Evolutionary conservation across 1,140 invertebrate genomes (phyloP), one percentile per base, ranked within the genome.

Genomic region (Hypothenemus hampei): DNA sequence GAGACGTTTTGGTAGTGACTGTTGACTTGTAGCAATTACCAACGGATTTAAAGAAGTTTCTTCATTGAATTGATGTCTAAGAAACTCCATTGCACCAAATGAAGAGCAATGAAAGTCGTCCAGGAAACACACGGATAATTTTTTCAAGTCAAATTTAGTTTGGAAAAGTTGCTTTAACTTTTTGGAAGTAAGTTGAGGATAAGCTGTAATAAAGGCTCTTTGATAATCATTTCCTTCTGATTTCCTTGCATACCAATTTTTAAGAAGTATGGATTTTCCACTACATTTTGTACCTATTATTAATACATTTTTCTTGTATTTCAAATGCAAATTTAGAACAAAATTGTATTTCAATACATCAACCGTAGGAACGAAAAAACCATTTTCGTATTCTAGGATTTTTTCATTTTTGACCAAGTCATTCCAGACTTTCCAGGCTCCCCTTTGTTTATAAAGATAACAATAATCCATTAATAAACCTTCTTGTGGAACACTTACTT

Each of bases 81-180:
- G 70, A 29, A 95, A 72, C 76, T 96, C 93, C 56, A 94, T 82
- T 0, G 91, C 81, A 71, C 92, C 88, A 65, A 86, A 84, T 1
- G 80, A 78, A 1, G 91, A 89, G 86, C 91, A 89, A 68, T 93
- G 93, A 67, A 96, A 78, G 69, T 97, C 92, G 69, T 97, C 93
- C 37, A 95, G 82, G 72, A 95, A 95, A 29, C 93, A 83, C 20
- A 94, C 43, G 80, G 82, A 57, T 75, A 77, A 65, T 86, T 87
- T 13, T 83, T 81, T 77, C 72, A 89, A 93, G 33, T 83, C 81
- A 44, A 93, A 68, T 70, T 92, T 93, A 0, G 86, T 85, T 59
- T 93, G 77, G 29, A 95, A 81, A 50, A 93, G 76, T 29, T 90
- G 87, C 74, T 94, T 91, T 1, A 87, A 86, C 73, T 88, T 82